phyloP scores from a whole-genome alignment of 2,113 vertebrate genomes.

The Cathartes aura region DNA sequence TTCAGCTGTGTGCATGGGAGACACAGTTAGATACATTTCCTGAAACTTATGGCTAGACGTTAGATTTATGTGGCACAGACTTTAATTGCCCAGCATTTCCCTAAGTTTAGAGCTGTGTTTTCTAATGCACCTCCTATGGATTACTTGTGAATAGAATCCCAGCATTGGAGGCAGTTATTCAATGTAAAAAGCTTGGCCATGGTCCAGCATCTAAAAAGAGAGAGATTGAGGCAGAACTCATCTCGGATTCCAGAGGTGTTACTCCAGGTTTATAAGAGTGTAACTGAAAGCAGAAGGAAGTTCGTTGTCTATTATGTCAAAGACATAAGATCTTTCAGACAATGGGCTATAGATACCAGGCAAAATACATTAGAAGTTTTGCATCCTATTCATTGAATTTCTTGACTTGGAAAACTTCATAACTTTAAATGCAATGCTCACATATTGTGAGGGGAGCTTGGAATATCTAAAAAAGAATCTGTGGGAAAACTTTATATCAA shows the following conservation, averaged over 20 bases:
- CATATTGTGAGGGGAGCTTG: neutral
- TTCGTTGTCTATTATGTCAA: neutral
- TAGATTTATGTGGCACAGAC: neutral
- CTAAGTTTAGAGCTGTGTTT: neutral
- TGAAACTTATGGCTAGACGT: neutral
- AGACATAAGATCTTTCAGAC: neutral
- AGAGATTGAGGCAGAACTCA: neutral
- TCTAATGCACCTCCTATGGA: neutral
- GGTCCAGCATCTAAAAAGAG: neutral
- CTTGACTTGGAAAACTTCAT: neutral
- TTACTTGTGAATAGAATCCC: neutral
- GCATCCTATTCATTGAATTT: neutral
- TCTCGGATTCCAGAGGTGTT: conserved; percentile 45
- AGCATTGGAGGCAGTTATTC: neutral
- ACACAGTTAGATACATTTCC: neutral
- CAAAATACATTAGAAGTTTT: neutral
- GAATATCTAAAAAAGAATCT: neutral
- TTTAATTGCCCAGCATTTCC: neutral
- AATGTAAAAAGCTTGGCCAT: neutral
- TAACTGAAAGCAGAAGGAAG: conserved; percentile 37
- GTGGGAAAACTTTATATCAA: neutral
- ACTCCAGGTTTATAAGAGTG: neutral
- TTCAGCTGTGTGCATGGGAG: neutral
- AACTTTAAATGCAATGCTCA: neutral
- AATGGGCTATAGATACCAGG: neutral